A percentile compares a stretch with the other conserved stretches of the same genome.
Conservation (phyloP, 1,140 invertebrate genomes). For the Andrena cerasifolii region DNA sequence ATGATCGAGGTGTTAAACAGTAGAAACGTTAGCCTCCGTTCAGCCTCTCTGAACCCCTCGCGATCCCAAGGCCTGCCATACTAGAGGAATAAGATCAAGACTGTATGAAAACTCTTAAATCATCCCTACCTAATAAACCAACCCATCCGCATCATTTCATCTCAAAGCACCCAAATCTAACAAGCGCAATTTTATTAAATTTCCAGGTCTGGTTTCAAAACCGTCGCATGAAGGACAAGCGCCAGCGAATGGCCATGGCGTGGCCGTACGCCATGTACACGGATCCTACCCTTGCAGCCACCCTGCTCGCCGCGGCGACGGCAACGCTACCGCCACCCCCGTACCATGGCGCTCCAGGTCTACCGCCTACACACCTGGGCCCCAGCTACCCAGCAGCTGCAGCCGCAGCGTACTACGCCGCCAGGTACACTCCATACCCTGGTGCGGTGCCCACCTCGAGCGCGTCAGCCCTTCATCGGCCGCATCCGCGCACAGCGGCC, state of each 20-base stretch:
- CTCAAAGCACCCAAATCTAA: too few relatives aligned
- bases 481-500: constrained; percentile 57
- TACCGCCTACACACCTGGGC: constrained; percentile 74
- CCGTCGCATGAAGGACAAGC: constrained; percentile 99
- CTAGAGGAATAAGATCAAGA: too few relatives aligned
- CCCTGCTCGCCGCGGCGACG: constrained; percentile 94
- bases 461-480: constrained; percentile 59
- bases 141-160: too few relatives aligned
- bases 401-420: constrained; percentile 72
- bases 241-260: constrained; percentile 94
- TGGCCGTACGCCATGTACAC: constrained; percentile 98
- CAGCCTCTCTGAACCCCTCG: too few relatives aligned
- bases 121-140: too few relatives aligned
- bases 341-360: constrained; percentile 77
- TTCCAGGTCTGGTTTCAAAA: constrained; percentile 99
- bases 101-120: too few relatives aligned
- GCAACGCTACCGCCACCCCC: constrained; percentile 81
- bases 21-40: constrained; percentile 49
- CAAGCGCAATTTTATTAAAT: neutral
- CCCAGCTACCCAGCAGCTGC: constrained; percentile 69
- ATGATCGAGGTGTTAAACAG: constrained; percentile 62
- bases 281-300: constrained; percentile 95
- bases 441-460: constrained; percentile 22
- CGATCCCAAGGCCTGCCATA: too few relatives aligned
- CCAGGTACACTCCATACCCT: constrained; percentile 72